Percentiles rank a stretch among this genome's conserved stretches.
phyloP scores from a whole-genome alignment of 2,113 vertebrate genomes.

The Progne subis region DNA sequence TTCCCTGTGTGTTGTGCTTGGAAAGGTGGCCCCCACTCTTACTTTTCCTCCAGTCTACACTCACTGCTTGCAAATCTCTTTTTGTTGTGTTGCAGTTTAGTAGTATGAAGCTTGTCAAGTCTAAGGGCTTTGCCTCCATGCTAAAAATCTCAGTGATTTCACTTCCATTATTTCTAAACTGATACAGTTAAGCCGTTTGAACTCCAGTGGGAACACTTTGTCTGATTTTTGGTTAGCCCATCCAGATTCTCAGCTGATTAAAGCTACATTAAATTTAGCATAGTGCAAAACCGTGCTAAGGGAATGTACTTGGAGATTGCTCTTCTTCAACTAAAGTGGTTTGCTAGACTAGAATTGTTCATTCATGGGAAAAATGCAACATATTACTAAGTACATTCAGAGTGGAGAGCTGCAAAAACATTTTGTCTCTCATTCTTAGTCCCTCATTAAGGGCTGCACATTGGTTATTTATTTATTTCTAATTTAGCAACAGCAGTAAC shows the following conservation, averaged over 20 bases:
- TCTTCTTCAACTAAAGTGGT: not conserved
- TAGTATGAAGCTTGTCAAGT: not conserved
- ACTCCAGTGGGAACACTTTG: not conserved
- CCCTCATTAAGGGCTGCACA: not conserved
- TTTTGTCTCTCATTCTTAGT: not conserved
- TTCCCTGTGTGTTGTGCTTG: fast-evolving
- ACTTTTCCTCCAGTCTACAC: not conserved
- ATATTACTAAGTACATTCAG: not conserved
- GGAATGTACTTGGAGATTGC: not conserved
- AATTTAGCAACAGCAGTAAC: slow-evolving; percentile 37
- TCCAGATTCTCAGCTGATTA: not conserved
- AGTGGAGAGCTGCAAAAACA: not conserved
- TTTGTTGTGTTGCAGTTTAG: not conserved
- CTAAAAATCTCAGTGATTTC: not conserved
- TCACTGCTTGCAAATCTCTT: not conserved
- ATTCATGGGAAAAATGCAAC: not conserved
- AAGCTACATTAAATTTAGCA: not conserved
- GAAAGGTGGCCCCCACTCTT: not conserved
- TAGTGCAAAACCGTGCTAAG: not conserved
- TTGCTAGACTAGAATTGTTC: not conserved
- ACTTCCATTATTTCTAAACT: not conserved
- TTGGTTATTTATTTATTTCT: slow-evolving; percentile 57
- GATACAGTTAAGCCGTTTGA: not conserved
- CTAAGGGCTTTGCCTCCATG: not conserved
- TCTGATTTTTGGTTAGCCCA: not conserved